Evolutionary conservation across 2,888 invertebrate species (phyloP), one percentile per base, ranked within the genome.

Genomic region (Mimas tiliae): DNA sequence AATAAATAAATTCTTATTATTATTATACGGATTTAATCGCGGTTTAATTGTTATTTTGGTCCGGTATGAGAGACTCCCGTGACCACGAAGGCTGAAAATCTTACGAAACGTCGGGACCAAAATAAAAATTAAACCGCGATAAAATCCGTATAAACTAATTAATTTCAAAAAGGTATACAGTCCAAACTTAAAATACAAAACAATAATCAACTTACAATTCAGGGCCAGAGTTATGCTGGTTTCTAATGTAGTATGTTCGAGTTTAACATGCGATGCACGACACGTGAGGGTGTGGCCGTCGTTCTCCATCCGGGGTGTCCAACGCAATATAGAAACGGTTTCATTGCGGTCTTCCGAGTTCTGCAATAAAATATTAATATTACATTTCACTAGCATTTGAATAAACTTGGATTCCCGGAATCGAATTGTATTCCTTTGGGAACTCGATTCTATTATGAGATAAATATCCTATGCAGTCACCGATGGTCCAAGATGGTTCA

Each of bases 211-310:
- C 98, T 97, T 94, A 98, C 98, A 98, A 90, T 96, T 97, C 74
- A 98, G 96, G 91, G 97, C 96, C 68, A 98, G 94, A 82, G 96
- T 96, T 95, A 97, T 95, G 63, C 95, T 95, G 70, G 97, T 96
- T 86, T 98, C 98, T 69, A 96, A 95, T 27, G 96, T 94, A 67
- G 96, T 95, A 74, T 95, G 96, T 75, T 95, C 95, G 33, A 98
- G 94, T 73, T 96, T 94, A 62, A 95, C 93, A 89, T 98, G 98
- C 67, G 96, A 95, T 0, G 98, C 98, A 68, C 97, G 95, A 83
- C 98, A 98, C 64, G 96, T 96, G 69, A 98, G 94, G 42, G 95
- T 94, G 79, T 96, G 96, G 16, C 96, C 96, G 82, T 98, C 96
- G 90, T 98, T 97, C 73, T 95, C 95, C 85, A 97, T 94, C 4